Evolutionary conservation across 2,888 invertebrate genomes (phyloP), one percentile per base, ranked within the genome.

Genomic region (Tiphia femorata): DNA sequence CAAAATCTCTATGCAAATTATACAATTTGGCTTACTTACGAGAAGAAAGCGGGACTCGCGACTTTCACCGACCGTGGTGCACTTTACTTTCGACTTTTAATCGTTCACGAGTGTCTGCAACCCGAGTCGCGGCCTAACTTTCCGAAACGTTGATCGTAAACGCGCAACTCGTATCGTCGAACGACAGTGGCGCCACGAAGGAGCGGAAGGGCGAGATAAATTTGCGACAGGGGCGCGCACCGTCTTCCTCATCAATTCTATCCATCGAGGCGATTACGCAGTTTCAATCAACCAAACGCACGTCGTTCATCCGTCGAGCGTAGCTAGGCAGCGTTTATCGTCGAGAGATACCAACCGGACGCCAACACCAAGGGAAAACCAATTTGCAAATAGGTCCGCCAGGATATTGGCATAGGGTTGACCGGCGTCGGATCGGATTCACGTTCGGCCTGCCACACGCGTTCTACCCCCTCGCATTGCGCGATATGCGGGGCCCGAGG

Each of bases 331-430:
- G 58, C 76, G 73, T 76, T 78, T 75, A 77, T 78, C 75, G 78
- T 62, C 64, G 57, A 53, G 51, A 49, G 55, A 57, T 57, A 49
- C 46, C 49, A 57, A 51, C 55, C 19, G 48, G 35, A 33, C 51
- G 47, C 5, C 58, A 57, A 58, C 59, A 60, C 57, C 59, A 67
- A 75, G 67, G 72, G 69, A 68, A 77, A 80, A 80, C 75, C 80
- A 81, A 81, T 81, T 80, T 81, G 78, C 80, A 81, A 81, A 81
- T 81, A 81, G 81, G 74, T 78, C 70, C 66, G 62, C 53, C 52
- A 55, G 62, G 47, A 61, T 51, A 49, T 33, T n/a, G 61, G 41
- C 37, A 56, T 53, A 53, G 61, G 59, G 51, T 53, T 41, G 61
- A 55, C 48, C 70, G 66, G 62, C 67, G 63, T 74, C 69, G 70